phyloP scores from a whole-genome alignment of 1,140 invertebrate genomes.

The Drosophila carrolli region DNA sequence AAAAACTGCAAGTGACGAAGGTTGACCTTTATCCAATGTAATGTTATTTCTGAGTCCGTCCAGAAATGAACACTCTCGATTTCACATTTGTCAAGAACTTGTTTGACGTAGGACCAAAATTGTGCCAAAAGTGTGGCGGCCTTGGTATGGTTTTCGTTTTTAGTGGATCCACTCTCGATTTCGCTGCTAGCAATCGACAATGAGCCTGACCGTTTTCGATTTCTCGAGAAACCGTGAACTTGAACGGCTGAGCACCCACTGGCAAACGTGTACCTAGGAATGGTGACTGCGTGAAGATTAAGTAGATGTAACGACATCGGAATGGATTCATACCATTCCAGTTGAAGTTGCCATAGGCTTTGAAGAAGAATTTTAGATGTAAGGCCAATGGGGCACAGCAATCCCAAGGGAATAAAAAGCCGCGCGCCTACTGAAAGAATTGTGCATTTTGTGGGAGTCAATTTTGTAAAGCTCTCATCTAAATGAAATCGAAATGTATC shows the following conservation, averaged over 20 bases:
- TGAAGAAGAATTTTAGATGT: no score
- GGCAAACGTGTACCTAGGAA: neutral
- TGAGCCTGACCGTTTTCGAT: neutral
- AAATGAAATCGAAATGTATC: no score
- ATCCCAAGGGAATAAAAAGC: no score
- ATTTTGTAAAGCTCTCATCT: no score
- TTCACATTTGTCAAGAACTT: neutral
- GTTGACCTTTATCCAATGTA: neutral
- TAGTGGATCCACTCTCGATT: conserved; percentile 1
- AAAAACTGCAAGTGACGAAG: neutral
- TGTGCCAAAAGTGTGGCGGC: neutral
- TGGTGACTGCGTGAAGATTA: neutral
- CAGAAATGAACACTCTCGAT: neutral
- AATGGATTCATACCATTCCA: neutral
- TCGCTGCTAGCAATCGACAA: neutral
- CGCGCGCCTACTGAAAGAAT: no score
- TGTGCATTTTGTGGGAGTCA: no score
- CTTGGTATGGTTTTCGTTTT: no score
- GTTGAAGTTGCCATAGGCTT: neutral
- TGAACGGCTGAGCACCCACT: neutral
- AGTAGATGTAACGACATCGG: neutral
- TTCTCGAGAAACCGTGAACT: neutral
- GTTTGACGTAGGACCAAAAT: neutral
- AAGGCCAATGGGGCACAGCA: no score
- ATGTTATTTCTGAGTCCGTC: neutral